Evolutionary conservation across 2,888 invertebrate genomes (phyloP).

Genomic region (Agrochola circellaris): DNA sequence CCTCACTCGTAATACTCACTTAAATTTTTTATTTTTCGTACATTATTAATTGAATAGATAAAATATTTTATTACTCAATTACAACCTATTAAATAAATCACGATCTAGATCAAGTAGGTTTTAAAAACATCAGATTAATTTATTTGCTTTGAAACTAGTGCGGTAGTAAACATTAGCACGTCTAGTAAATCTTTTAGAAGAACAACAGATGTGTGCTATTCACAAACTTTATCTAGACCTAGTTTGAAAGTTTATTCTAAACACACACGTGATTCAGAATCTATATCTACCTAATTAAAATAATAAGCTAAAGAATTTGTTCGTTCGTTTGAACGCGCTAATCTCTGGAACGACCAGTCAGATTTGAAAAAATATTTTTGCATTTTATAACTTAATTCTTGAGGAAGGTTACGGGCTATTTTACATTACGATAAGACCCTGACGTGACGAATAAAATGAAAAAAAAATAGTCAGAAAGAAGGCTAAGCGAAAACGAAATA

Average conservation of each 20-base stretch:
- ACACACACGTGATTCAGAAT: neutral
- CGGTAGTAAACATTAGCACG: conserved; percentile 49
- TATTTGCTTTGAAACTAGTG: conserved; percentile 41
- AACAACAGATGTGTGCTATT: conserved; percentile 46
- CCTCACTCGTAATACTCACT: conserved; percentile 28
- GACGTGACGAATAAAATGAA: too few species aligned
- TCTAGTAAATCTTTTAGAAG: conserved; percentile 47
- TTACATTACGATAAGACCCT: too few species aligned
- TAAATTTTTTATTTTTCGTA: conserved; percentile 20
- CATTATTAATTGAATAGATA: conserved; percentile 28
- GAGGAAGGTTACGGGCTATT: too few species aligned
- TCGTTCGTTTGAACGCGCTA: neutral
- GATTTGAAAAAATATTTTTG: neutral
- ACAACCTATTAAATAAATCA: conserved; percentile 44
- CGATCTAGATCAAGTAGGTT: conserved; percentile 26
- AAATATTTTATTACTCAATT: conserved; percentile 30
- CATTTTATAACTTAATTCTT: neutral
- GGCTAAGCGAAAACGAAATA: too few species aligned
- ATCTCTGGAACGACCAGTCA: neutral
- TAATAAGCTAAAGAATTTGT: too few species aligned
- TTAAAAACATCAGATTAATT: conserved; percentile 46
- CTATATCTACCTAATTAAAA: too few species aligned
- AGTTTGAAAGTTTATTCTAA: conserved; percentile 22
- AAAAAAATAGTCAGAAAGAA: too few species aligned
- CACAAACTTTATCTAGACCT: conserved; percentile 17